Conservation (phyloP, 1,140 invertebrate species). For the Tyrophagus putrescentiae region DNA sequence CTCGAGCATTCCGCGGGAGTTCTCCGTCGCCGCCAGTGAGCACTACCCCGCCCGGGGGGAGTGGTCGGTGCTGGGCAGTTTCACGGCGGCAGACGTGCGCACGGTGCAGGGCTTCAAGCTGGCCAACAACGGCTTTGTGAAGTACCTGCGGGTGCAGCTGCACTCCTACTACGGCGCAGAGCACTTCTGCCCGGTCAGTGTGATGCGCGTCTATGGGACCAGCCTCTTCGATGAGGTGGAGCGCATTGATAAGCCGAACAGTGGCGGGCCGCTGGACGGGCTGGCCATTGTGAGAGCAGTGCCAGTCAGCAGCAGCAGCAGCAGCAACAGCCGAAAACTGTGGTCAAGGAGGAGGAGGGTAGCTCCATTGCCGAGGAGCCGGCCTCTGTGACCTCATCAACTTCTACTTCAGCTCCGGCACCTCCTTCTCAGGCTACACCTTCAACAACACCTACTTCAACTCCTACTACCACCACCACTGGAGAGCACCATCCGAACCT, state of each 20-base stretch:
- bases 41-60: constrained; percentile 69
- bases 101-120: constrained; percentile 71
- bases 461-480: not conserved
- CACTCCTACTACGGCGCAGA: constrained; percentile 84
- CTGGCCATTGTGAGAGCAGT: no score
- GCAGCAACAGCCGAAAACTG: no score
- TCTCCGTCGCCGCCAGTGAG: constrained; percentile 64
- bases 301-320: no score
- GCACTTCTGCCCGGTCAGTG: constrained; percentile 89
- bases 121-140: constrained; percentile 66
- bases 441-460: not conserved
- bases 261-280: not conserved
- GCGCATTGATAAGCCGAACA: constrained; percentile 8
- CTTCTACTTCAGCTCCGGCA: no score
- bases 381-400: no score
- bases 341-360: no score
- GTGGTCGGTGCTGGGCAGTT: constrained; percentile 54
- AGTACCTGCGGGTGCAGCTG: constrained; percentile 73
- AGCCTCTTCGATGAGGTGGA: constrained; percentile 36
- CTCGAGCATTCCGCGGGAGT: constrained; percentile 83
- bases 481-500: constrained; percentile 41
- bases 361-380: no score
- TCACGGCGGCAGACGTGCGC: constrained; percentile 68
- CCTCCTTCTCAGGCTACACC: not conserved
- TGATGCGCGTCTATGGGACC: constrained; percentile 77